phyloP scores from a whole-genome alignment of 2,797 vertebrate genomes.

The Echiichthys vipera region DNA sequence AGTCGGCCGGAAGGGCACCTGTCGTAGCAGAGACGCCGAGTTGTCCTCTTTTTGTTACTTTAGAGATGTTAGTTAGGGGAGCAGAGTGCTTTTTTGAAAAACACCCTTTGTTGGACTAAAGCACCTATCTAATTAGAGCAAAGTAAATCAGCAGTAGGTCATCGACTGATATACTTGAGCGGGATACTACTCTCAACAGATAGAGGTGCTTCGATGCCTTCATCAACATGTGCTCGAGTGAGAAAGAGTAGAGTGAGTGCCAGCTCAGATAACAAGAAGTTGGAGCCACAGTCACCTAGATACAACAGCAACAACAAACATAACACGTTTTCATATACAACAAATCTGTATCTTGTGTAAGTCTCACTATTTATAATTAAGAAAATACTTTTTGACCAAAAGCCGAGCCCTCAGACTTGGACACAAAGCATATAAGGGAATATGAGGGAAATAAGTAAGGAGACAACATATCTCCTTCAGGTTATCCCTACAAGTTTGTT shows the following conservation, averaged over 20 bases:
- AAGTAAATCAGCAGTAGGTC: conserved; percentile 31
- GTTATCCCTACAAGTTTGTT: neutral
- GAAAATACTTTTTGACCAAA: neutral
- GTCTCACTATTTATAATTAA: neutral
- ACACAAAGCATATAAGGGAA: neutral
- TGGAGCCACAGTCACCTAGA: neutral
- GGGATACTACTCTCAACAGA: conserved; percentile 13
- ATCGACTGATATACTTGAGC: conserved; percentile 31
- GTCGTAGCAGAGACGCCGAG: neutral
- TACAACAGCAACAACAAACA: conserved; percentile 6
- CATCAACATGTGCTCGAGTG: conserved; percentile 17
- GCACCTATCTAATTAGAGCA: conserved; percentile 41
- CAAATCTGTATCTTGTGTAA: neutral
- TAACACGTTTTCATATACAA: too few relatives aligned
- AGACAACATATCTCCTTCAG: neutral
- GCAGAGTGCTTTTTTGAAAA: conserved; percentile 2
- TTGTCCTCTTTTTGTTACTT: conserved; percentile 21
- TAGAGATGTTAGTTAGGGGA: conserved; percentile 6
- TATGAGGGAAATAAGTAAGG: neutral
- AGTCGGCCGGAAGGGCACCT: neutral
- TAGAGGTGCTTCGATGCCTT: neutral
- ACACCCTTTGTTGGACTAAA: conserved; percentile 25
- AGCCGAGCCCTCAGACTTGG: neutral
- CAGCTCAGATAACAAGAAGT: conserved; percentile 22
- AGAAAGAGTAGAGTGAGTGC: neutral